phyloP scores from a whole-genome alignment of 2,888 invertebrate genomes.

The Leptopilina myrica region DNA sequence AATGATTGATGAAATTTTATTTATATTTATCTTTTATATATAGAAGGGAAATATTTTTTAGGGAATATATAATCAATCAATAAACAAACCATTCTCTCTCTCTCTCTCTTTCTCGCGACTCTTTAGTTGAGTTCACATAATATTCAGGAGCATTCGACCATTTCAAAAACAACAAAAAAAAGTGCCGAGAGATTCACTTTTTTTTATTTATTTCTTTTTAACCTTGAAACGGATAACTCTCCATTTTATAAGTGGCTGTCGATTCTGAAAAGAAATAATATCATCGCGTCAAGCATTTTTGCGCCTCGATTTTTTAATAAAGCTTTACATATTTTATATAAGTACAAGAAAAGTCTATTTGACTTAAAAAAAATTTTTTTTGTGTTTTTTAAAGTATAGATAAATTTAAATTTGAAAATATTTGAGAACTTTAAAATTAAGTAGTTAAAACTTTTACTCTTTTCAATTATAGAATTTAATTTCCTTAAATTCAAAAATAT shows the following conservation, averaged over 20 bases:
- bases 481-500: no score
- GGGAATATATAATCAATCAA: not conserved
- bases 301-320: not conserved
- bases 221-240: conserved; percentile 5
- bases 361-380: no score
- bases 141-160: conserved; percentile 12
- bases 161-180: not conserved
- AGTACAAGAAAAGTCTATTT: not conserved
- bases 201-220: not conserved
- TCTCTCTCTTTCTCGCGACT: no score
- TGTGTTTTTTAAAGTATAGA: no score
- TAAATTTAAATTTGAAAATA: no score
- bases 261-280: not conserved
- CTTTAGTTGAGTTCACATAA: not conserved
- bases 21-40: no score
- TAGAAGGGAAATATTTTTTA: no score
- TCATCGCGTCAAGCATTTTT: not conserved
- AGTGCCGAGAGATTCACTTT: conserved; percentile 34
- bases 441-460: no score
- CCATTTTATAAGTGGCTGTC: not conserved
- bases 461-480: no score
- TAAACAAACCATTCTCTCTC: not conserved
- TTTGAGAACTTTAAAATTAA: no score
- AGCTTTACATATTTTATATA: not conserved
- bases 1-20: no score